Evolutionary conservation across 2,888 invertebrate species (phyloP).

Genomic region (Nowickia ferox): DNA sequence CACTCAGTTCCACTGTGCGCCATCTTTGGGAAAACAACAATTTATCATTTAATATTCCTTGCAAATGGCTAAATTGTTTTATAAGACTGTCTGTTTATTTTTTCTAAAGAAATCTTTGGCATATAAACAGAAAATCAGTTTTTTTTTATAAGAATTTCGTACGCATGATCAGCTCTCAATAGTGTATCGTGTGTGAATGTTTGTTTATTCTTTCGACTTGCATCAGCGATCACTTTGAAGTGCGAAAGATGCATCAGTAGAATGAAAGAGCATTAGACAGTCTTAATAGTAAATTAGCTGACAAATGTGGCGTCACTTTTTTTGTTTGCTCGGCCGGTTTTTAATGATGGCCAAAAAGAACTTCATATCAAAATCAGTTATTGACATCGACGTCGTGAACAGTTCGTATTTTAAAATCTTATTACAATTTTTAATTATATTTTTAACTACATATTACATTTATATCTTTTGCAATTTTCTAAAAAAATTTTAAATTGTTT

Average conservation of each 20-base stretch:
- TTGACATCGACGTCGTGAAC: too few species aligned
- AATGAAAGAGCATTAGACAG: constrained; percentile 28
- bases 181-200: not conserved
- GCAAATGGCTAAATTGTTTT: constrained; percentile 41
- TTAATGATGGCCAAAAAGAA: constrained; percentile 43
- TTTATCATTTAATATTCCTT: constrained; percentile 52
- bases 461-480: too few species aligned
- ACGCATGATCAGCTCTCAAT: constrained; percentile 38
- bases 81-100: not conserved
- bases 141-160: constrained; percentile 22
- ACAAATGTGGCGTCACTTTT: constrained; percentile 62
- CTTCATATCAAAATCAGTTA: too few species aligned
- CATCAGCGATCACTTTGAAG: constrained; percentile 33
- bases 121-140: not conserved
- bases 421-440: too few species aligned
- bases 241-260: not conserved
- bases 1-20: not conserved
- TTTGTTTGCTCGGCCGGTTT: not conserved
- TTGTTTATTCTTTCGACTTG: constrained; percentile 17
- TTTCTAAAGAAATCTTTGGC: not conserved
- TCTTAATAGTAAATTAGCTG: constrained; percentile 52
- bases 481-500: too few species aligned
- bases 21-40: constrained; percentile 34
- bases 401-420: too few species aligned
- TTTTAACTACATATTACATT: too few species aligned